Base-by-base conservation (phyloP, 2,888 invertebrate genomes). In the Heteropelma amictum region DNA sequence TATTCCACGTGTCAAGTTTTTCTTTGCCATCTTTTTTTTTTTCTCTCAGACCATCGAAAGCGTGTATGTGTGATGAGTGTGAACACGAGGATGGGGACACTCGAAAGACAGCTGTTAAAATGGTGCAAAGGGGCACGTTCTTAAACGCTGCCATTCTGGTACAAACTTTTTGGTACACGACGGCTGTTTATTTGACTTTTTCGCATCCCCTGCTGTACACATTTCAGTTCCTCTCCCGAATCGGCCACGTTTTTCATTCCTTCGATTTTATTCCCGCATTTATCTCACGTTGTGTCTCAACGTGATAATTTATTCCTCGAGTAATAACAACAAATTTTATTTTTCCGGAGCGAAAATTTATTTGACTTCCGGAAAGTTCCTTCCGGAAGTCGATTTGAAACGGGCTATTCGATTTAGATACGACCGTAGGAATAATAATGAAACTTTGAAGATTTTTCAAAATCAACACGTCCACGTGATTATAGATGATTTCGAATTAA, bases 101-200 rank as follows among this genome's bases (percentile, higher is more conserved):
- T 64, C 38, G 28, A 33, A n/a, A 42, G 58, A 56, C 72, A 72
- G 72, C 72, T 65, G 72, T 65, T 45, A 19, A 60, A 72, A 65
- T 40, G 21, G 49, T 64, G 23, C 40, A 23, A 23, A 33, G 28
- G 56, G 40, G 35, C 51, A 56, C 56, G 28, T 12, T 26, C 49
- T 65, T 40, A 53, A 47, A n/a, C n/a, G n/a, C 51, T 45, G 17
- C 71, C 51, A 47, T 40, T 14, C 19, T 53, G 2, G 47, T 33
- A 71, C 63, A 17, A 63, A 28, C 53, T 53, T n/a, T n/a, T n/a
- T 21, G 10, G 51, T 40, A 49, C 49, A 40, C 35, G 33, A 14
- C 64, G 5, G 42, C 65, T 51, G 69, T 54, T 69, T 61, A 63
- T 69, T 73, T 73, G 68, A 33, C 38, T 53, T 42, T 72, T 72